These are phyloP conservation scores for Agrochola macilenta DNA, from an alignment of 2,888 invertebrate genomes.

Conservation along the genomic window DNA sequence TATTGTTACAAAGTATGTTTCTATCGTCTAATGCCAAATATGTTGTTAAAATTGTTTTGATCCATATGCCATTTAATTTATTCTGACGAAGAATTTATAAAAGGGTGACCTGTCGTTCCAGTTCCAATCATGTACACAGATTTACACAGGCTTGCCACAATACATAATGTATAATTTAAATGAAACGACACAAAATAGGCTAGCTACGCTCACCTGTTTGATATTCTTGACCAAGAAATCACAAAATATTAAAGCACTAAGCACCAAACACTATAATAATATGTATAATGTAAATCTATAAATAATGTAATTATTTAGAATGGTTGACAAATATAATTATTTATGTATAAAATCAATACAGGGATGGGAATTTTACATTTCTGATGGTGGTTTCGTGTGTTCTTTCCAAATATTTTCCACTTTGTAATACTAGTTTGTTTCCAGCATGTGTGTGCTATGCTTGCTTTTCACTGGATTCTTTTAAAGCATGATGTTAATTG, in stretches of 20 bases:
- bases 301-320: conserved; percentile 27
- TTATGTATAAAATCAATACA: conserved; percentile 44
- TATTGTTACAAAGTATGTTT: not conserved
- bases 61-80: conserved; percentile 13
- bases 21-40: not conserved
- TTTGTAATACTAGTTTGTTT: conserved; percentile 49
- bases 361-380: conserved; percentile 27
- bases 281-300: not conserved
- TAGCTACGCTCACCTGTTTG: conserved; percentile 64
- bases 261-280: conserved; percentile 47
- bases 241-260: conserved; percentile 46
- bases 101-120: conserved; percentile 37
- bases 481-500: conserved; percentile 62
- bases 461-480: conserved; percentile 69
- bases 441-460: conserved; percentile 70
- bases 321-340: conserved; percentile 15
- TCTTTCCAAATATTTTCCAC: conserved; percentile 32
- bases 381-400: conserved; percentile 27
- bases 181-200: conserved; percentile 45
- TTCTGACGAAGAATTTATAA: conserved; percentile 18
- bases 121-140: conserved; percentile 58
- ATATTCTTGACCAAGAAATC: conserved; percentile 15
- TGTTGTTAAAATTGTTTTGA: not conserved
- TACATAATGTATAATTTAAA: conserved; percentile 31
- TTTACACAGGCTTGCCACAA: conserved; percentile 63